Evolutionary conservation across 2,888 invertebrate genomes (phyloP).

Genomic region (Pammene fasciana): DNA sequence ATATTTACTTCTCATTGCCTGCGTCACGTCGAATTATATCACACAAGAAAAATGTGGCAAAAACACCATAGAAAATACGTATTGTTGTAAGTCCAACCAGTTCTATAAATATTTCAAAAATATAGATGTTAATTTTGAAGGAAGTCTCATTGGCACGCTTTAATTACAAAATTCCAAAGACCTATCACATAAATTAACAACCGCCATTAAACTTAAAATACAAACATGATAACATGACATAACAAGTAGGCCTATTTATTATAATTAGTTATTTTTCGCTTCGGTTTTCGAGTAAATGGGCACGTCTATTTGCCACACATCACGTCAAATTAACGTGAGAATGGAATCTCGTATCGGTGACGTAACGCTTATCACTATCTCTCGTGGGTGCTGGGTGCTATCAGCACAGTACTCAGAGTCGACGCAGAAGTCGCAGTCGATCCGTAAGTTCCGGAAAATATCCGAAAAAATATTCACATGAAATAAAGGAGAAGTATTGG

Average conservation of each 20-base stretch:
- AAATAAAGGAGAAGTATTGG: too few species aligned
- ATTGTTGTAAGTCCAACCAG: not conserved
- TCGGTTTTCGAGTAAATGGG: conserved; percentile 25
- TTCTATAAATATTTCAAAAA: conserved; percentile 13
- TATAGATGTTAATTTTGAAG: not conserved
- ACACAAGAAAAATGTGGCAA: too few species aligned
- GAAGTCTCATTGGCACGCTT: conserved; percentile 17
- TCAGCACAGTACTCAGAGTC: conserved; percentile 27
- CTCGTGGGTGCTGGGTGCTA: conserved; percentile 28
- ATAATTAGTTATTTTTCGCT: conserved; percentile 21
- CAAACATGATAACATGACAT: conserved; percentile 28
- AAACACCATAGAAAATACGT: not conserved
- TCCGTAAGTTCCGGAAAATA: too few species aligned
- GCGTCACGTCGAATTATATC: too few species aligned
- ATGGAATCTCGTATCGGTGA: conserved; percentile 20
- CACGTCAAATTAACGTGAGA: conserved; percentile 35
- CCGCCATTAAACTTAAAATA: conserved; percentile 7
- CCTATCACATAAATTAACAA: conserved; percentile 15
- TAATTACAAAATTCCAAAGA: conserved; percentile 10
- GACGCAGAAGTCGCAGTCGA: not conserved
- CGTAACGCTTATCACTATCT: conserved; percentile 35
- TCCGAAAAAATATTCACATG: too few species aligned
- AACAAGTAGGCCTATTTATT: conserved; percentile 24
- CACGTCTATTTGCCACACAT: conserved; percentile 16
- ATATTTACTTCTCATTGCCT: too few species aligned